Base-by-base conservation (phyloP, 2,888 invertebrate genomes). In the Pseudococcus longispinus region DNA sequence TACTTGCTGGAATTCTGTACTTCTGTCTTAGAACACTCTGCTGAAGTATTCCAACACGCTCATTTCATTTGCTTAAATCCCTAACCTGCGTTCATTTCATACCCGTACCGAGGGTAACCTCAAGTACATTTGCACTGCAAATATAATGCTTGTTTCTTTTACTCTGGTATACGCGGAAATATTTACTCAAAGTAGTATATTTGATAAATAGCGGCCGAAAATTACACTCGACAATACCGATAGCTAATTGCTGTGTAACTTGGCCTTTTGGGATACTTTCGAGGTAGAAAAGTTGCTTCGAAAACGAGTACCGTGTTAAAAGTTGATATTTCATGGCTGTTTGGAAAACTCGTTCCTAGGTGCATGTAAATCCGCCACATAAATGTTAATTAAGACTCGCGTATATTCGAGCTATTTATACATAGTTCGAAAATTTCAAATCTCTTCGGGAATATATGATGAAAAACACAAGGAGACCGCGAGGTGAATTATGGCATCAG, bases 301-400 rank as follows among this genome's bases (percentile, higher is more conserved):
- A 70, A 70, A 29, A 29, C 4, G 29, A 2, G 29, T 29, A 4
- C 1, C 29, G n/a, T 29, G 70, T 15, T 60, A 20, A 70, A 29
- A 26, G 26, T 70, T 70, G 13, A 29, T 70, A 18, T 70, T 70
- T 26, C 70, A 32, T n/a, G 18, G n/a, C 70, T 70, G 32, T 29
- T 70, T 15, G 13, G 9, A 26, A 26, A 65, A 70, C 70, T 70
- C 5, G 70, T 23, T 60, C 9, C 60, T 60, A 23, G 23, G 23
- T 23, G 18, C 29, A 70, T 70, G 70, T 70, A 70, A 70, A 70
- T 70, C 29, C 70, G 70, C 26, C 29, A 29, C 70, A 70, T 70
- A 70, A 70, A 70, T 70, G 70, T 70, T 70, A 70, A 70, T 70
- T 70, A 70, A 70, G 29, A 70, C 8, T 1, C 29, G 70, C 29